Base-by-base conservation (phyloP, 2,888 invertebrate species). In the Serripes groenlandicus region DNA sequence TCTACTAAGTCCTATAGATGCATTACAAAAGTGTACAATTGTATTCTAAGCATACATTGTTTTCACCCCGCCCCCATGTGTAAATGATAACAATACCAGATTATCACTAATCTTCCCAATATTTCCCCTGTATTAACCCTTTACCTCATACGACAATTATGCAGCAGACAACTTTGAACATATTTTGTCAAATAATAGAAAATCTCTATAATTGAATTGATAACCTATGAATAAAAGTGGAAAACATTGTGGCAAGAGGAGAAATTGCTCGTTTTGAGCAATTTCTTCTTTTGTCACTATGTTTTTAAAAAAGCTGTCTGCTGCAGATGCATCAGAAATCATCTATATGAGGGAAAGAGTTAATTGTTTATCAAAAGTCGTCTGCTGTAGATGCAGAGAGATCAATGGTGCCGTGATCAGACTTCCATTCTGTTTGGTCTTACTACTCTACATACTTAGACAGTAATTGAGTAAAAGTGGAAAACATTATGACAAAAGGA, bases 71-170 rank as follows among this genome's bases (percentile, higher is more conserved):
- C 7, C 49, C 49, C 49, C 2, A 49, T 3, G 2, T 66, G 66
- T 42, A 23, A n/a, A 42, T 21, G 28, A 66, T 66, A 66, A 66
- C 35, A 66, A 21, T 66, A 66, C 21, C 18, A 35, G 34, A 66
- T 66, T 35, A 66, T 66, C n/a, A 37, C 9, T 42, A 66, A 66
- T 66, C 66, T 66, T 34, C 15, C 34, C n/a, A 32, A 62, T 62
- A 26, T 42, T 62, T n/a, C 4, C 11, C 30, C 62, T 34, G 34
- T 62, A 15, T 49, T 49, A 21, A 49, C 49, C 49, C 49, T 49
- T 49, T 49, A 49, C 49, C 49, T n/a, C n/a, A n/a, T n/a, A n/a
- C n/a, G n/a, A n/a, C n/a, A n/a, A n/a, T n/a, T n/a, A n/a, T n/a
- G n/a, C n/a, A n/a, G n/a, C n/a, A n/a, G n/a, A n/a, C n/a, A n/a